These are phyloP conservation scores for Phasia obesa DNA, from an alignment of 2,888 invertebrate genomes.

Conservation along the genomic window DNA sequence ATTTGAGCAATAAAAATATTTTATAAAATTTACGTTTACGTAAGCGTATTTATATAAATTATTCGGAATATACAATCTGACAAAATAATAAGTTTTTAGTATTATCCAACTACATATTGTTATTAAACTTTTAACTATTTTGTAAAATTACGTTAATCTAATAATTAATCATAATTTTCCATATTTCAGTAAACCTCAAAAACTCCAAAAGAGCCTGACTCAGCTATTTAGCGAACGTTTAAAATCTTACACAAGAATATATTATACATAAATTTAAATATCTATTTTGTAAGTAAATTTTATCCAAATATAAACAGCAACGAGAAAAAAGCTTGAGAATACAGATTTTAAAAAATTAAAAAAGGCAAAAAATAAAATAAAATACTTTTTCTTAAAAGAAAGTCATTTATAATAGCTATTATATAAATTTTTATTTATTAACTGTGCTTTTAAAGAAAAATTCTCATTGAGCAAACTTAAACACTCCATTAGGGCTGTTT, in stretches of 20 bases:
- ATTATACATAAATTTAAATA: conserved; percentile 42
- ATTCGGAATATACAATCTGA: too few species aligned
- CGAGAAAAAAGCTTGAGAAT: not conserved
- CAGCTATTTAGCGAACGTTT: conserved; percentile 55
- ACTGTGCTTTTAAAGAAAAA: conserved; percentile 29
- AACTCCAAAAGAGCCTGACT: conserved; percentile 46
- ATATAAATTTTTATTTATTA: conserved; percentile 2
- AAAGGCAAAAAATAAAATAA: conserved; percentile 18
- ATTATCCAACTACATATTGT: too few species aligned
- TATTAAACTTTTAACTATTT: not conserved
- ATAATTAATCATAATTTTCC: conserved; percentile 1
- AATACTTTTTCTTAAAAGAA: not conserved
- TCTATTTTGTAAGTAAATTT: conserved; percentile 64
- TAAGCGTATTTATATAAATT: too few species aligned
- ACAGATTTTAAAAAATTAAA: not conserved
- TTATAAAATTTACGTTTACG: too few species aligned
- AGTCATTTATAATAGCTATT: not conserved
- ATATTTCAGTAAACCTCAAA: conserved; percentile 58
- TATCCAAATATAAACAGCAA: conserved; percentile 43
- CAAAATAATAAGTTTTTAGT: too few species aligned
- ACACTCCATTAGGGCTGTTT: conserved; percentile 79
- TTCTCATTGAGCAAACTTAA: conserved; percentile 70
- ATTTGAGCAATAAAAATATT: too few species aligned
- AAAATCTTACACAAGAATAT: conserved; percentile 42
- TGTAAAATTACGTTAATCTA: not conserved